Conservation (phyloP, 2,797 vertebrate species). For the Rhinichthys osculus region DNA sequence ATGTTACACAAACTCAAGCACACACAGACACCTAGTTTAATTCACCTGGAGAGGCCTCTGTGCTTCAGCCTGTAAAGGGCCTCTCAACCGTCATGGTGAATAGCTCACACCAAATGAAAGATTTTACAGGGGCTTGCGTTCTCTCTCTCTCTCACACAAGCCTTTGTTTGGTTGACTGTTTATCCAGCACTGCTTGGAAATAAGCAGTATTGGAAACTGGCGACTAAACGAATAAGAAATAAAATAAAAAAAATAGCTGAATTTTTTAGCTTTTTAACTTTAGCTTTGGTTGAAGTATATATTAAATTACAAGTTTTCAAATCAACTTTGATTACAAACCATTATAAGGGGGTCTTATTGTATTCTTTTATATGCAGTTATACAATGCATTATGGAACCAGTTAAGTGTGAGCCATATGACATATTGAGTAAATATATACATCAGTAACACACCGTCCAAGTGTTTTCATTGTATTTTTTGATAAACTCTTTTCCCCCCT, state of each 20-base stretch:
- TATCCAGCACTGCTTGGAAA: slow-evolving; percentile 41
- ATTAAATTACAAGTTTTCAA: background rate
- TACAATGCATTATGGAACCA: background rate
- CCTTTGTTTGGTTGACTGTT: slow-evolving; percentile 46
- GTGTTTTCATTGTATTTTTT: slow-evolving; percentile 28
- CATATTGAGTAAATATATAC: background rate
- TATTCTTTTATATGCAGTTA: background rate
- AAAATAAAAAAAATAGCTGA: background rate
- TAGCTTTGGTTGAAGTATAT: background rate
- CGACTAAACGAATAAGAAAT: background rate
- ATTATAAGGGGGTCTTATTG: too few species aligned
- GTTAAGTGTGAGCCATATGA: slow-evolving; percentile 8
- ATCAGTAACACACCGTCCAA: slow-evolving; percentile 10
- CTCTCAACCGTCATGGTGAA: slow-evolving; percentile 49
- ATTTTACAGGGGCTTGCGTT: slow-evolving; percentile 41
- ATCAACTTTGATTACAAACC: background rate
- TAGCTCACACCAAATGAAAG: slow-evolving; percentile 49
- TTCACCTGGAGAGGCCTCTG: slow-evolving; percentile 44
- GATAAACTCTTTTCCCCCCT: background rate
- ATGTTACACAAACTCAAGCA: slow-evolving; percentile 36
- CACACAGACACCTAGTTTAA: slow-evolving; percentile 33
- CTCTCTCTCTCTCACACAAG: slow-evolving; percentile 39
- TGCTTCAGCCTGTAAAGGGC: slow-evolving; percentile 36
- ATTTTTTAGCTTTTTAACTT: background rate
- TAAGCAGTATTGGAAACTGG: slow-evolving; percentile 22